Percentiles rank a stretch among this genome's conserved stretches.
Conservation (phyloP, 2,113 vertebrate species). For the Hyperopisus bebe region DNA sequence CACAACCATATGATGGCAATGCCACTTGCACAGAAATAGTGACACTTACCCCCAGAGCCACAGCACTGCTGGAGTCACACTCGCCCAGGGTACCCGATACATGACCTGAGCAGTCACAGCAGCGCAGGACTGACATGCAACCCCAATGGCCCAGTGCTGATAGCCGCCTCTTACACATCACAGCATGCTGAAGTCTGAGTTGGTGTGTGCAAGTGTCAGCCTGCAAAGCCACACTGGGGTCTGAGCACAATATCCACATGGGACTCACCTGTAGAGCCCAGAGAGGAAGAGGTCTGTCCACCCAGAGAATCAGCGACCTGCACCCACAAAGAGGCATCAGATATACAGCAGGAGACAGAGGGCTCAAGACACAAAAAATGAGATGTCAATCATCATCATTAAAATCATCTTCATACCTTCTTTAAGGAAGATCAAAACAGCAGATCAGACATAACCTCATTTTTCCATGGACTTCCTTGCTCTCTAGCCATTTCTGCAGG, state of each 20-base stretch:
- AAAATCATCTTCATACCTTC: neutral
- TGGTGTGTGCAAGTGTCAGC: neutral
- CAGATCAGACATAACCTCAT: neutral
- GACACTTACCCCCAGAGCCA: neutral
- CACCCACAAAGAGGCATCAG: neutral
- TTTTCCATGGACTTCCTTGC: neutral
- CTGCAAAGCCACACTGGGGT: neutral
- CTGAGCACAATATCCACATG: neutral
- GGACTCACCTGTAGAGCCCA: constrained; percentile 70
- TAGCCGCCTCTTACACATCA: neutral
- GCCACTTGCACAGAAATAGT: neutral
- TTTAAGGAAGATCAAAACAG: neutral
- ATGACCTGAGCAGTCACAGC: neutral
- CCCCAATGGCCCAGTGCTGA: neutral
- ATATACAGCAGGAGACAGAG: neutral
- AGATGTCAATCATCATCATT: neutral
- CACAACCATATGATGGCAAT: neutral
- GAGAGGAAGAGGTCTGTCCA: constrained; percentile 69
- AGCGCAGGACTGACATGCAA: neutral
- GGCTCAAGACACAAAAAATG: neutral
- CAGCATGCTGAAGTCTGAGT: neutral
- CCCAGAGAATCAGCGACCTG: constrained; percentile 76
- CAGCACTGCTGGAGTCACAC: neutral
- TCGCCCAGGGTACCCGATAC: neutral
- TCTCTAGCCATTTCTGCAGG: neutral